Base-by-base conservation (phyloP, 2,113 vertebrate genomes). In the Notothenia rossii region DNA sequence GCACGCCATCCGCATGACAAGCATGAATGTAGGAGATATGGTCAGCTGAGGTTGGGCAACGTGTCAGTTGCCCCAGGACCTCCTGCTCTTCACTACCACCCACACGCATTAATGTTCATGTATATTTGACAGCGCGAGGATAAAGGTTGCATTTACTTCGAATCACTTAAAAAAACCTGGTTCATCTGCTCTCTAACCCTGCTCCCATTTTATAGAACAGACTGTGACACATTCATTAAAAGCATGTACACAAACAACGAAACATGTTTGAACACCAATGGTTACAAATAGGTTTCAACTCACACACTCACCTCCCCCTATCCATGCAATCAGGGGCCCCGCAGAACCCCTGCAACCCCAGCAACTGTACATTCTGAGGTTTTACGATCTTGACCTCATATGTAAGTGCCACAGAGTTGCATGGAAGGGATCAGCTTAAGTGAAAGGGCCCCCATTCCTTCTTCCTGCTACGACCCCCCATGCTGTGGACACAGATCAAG, bases 311-410 rank as follows among this genome's bases (percentile, higher is more conserved):
- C 6, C 50, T 14, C 17, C 40, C 40, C 65, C 49, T 1, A 18
- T 6, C 18, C 46, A 25, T 55, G 80, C 66, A 81, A 81, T 76
- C 36, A 62, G 69, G 75, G 85, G 69, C 53, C 64, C 72, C 15
- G 1, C 43, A 43, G 77, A 73, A 62, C 84, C 87, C 80, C 65
- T 86, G 79, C 82, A 81, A 84, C 86, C 81, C 79, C 73, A 81
- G 84, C 90, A 90, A 93, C 89, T 92, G 88, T 91, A 90, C 92
- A 89, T 93, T 92, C 91, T 92, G 86, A 83, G 64, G 74, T 84
- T 92, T 94, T 93, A 94, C 76, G 86, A 91, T 91, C 90, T 91
- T 92, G 89, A 93, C 91, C 88, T 89, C 87, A 74, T 83, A 83
- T 91, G 86, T 82, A 79, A 88, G 93, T 91, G 87, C 79, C 91